A percentile compares a stretch with the other conserved stretches of the same genome.
phyloP scores from a whole-genome alignment of 2,113 vertebrate species.

The Syngnathus floridae region DNA sequence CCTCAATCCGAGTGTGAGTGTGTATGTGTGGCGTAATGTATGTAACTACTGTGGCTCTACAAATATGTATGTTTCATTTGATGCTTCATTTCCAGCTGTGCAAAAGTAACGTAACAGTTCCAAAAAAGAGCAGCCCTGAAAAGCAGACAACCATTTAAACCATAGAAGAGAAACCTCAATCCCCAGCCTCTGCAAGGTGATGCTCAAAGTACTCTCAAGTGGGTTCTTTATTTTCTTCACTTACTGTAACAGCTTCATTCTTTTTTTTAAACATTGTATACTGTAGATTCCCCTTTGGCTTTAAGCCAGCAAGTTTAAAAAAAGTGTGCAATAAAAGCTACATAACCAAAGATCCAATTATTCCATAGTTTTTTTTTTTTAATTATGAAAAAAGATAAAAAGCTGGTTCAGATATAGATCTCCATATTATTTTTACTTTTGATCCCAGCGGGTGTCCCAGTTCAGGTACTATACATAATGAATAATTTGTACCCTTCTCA shows the following conservation, averaged over 20 bases:
- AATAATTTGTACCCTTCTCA: neutral
- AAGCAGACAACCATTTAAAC: constrained; percentile 36
- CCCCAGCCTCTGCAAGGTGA: constrained; percentile 20
- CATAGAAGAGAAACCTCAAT: constrained; percentile 40
- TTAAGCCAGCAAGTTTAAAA: neutral
- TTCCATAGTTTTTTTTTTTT: neutral
- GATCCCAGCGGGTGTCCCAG: neutral
- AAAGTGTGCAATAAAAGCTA: neutral
- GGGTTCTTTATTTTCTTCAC: constrained; percentile 9
- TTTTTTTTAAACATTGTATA: neutral
- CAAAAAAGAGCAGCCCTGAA: constrained; percentile 37
- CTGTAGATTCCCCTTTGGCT: neutral
- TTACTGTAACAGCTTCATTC: neutral
- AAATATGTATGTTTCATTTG: constrained; percentile 21
- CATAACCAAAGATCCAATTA: neutral
- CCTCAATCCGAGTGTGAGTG: too few species aligned
- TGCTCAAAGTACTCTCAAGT: constrained; percentile 42
- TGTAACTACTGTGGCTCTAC: neutral
- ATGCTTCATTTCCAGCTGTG: constrained; percentile 20
- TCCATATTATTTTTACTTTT: neutral
- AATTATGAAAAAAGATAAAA: neutral
- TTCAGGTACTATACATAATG: neutral
- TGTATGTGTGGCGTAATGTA: too few species aligned
- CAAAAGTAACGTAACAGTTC: constrained; percentile 28
- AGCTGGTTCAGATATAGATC: neutral